Conservation (phyloP, 1,140 invertebrate genomes). For the Diabrotica virgifera region DNA sequence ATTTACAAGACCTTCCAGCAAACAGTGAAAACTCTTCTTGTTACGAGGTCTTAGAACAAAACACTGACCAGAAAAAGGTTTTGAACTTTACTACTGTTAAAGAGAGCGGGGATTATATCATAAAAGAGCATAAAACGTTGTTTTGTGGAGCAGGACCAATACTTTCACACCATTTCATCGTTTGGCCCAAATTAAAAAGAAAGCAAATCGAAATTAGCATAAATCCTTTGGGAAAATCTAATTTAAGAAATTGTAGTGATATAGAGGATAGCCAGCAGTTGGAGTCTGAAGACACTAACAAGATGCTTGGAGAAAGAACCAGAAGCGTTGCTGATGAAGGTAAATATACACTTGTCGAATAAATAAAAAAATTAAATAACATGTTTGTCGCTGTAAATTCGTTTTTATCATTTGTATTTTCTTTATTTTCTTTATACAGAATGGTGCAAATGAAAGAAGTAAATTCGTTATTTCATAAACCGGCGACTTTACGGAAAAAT, state of each 20-base stretch:
- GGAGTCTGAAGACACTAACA: neutral
- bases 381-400: too few relatives aligned
- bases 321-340: too few relatives aligned
- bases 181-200: slow-evolving; percentile 14
- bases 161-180: slow-evolving; percentile 12
- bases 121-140: slow-evolving; percentile 19
- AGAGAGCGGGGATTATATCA: slow-evolving; percentile 3
- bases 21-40: slow-evolving; percentile 5
- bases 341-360: too few relatives aligned
- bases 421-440: too few relatives aligned
- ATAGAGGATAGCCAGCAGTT: neutral
- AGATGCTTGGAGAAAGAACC: neutral
- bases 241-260: neutral
- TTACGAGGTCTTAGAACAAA: neutral
- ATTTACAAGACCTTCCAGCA: neutral
- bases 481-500: too few relatives aligned
- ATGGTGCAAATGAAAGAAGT: too few relatives aligned
- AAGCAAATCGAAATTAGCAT: slow-evolving; percentile 20
- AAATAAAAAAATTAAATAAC: too few relatives aligned
- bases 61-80: neutral
- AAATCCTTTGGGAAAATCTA: neutral
- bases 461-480: too few relatives aligned
- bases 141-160: slow-evolving; percentile 18
- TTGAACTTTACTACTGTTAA: slow-evolving; percentile 16
- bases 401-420: too few relatives aligned